phyloP scores from a whole-genome alignment of 2,797 vertebrate genomes.

The Anniella stebbinsi region DNA sequence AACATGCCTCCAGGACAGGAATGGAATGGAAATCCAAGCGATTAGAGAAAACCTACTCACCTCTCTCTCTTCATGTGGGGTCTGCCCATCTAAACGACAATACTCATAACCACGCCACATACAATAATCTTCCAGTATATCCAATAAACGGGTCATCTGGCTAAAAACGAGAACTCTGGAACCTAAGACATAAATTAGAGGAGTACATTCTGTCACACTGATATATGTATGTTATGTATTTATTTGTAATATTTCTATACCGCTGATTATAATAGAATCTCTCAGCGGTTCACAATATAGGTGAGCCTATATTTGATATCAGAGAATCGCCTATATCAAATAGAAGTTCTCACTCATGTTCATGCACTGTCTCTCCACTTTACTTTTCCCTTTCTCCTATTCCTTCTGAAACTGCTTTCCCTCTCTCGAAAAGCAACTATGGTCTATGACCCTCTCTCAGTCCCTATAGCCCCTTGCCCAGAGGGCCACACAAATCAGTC shows the following conservation, averaged over 20 bases:
- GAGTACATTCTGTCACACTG: conserved; percentile 17
- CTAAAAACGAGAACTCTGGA: conserved; percentile 86
- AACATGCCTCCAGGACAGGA: background rate
- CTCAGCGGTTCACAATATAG: too few species aligned
- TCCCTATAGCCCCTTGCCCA: too few species aligned
- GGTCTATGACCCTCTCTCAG: background rate
- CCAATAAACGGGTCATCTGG: conserved; percentile 86
- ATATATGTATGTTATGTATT: too few species aligned
- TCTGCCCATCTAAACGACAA: conserved; percentile 85
- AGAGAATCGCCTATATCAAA: conserved; percentile 1
- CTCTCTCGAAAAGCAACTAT: too few species aligned
- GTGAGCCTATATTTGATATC: too few species aligned
- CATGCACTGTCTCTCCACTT: background rate
- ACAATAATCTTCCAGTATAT: conserved; percentile 87
- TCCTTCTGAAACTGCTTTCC: background rate
- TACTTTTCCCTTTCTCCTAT: background rate
- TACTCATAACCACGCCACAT: conserved; percentile 88
- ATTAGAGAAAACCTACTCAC: conserved; percentile 61
- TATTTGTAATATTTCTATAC: too few species aligned
- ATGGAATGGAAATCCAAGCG: background rate
- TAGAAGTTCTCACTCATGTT: background rate
- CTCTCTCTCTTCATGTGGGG: conserved; percentile 86
- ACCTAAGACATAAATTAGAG: conserved; percentile 69
- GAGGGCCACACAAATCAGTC: too few species aligned
- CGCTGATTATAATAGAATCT: too few species aligned